Conservation (phyloP, 2,113 vertebrate genomes). For the Corydoras maculifer region DNA sequence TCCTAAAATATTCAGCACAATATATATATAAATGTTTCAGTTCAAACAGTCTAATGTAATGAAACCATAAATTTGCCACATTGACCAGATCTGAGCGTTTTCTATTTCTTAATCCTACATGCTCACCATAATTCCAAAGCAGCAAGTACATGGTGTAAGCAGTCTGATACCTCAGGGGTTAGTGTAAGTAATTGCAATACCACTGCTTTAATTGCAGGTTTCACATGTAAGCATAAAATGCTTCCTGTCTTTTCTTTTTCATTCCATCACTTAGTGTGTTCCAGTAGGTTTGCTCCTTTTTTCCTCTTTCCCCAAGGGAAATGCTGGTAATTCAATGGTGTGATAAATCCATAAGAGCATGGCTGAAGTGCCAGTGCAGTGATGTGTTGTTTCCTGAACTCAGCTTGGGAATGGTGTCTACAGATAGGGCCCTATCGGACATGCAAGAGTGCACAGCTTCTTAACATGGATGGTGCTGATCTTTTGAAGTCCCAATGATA, state of each 20-base stretch:
- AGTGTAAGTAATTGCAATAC: conserved; percentile 37
- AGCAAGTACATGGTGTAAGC: conserved; percentile 34
- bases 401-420: conserved; percentile 31
- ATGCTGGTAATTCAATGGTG: conserved; percentile 35
- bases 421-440: conserved; percentile 56
- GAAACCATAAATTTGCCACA: conserved; percentile 23
- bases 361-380: conserved; percentile 39
- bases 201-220: conserved; percentile 40
- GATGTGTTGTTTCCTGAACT: conserved; percentile 45
- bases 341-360: conserved; percentile 39
- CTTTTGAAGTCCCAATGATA: conserved; percentile 62
- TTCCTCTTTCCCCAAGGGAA: conserved; percentile 24
- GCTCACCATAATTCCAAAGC: conserved; percentile 45
- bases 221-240: conserved; percentile 20
- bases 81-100: not conserved
- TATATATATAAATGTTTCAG: too few species aligned
- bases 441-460: conserved; percentile 57
- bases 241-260: conserved; percentile 14
- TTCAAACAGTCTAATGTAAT: too few species aligned
- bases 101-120: conserved; percentile 43
- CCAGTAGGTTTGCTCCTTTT: conserved; percentile 21
- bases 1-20: too few species aligned
- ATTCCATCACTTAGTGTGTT: conserved; percentile 30
- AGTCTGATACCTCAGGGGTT: conserved; percentile 33
- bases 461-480: conserved; percentile 47